Evolutionary conservation across 2,888 invertebrate genomes (phyloP), one percentile per base, ranked within the genome.

Genomic region (Subacronicta megacephala): DNA sequence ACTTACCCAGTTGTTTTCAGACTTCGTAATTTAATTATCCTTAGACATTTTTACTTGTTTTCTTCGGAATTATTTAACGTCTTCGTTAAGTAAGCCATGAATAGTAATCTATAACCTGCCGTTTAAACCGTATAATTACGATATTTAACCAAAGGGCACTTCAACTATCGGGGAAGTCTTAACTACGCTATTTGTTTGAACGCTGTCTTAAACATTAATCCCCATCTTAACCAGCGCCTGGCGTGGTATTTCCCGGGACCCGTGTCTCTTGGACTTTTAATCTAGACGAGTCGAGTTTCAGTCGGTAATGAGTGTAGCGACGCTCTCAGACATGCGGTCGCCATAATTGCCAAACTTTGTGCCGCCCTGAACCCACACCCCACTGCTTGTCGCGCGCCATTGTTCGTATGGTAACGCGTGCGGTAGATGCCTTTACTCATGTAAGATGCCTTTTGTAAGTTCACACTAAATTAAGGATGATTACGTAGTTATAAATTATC

Each of bases 261-360:
- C 82, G 79, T 84, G 85, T 87, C 84, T 82, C 88, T 84, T 80
- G 81, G 84, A 89, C 89, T 92, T 92, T 92, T 92, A 92, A 91
- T 92, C 90, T 89, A 90, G 89, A 87, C 89, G 87, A 90, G 89
- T 88, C 81, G 88, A 89, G 89, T 90, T 93, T 88, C 83, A 86
- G 87, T 82, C 83, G 83, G 91, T 93, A 93, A 93, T 93, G 91
- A 93, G 92, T 90, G 91, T 90, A 89, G 91, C 92, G 88, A 85
- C 89, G 90, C 91, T 91, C 89, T 88, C 88, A 91, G 92, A 93
- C 93, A 92, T 93, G 93, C 91, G 93, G 93, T 92, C 91, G 89
- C 89, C 92, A 87, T 94, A 94, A 94, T 94, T 94, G 92, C 92
- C 93, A 93, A 94, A 94, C 92, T 94, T 94, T 88, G 88, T 81